Percentiles rank a stretch among this genome's conserved stretches.
Evolutionary conservation across 2,113 vertebrate genomes (phyloP).

Genomic region (Copsychus sechellarum): DNA sequence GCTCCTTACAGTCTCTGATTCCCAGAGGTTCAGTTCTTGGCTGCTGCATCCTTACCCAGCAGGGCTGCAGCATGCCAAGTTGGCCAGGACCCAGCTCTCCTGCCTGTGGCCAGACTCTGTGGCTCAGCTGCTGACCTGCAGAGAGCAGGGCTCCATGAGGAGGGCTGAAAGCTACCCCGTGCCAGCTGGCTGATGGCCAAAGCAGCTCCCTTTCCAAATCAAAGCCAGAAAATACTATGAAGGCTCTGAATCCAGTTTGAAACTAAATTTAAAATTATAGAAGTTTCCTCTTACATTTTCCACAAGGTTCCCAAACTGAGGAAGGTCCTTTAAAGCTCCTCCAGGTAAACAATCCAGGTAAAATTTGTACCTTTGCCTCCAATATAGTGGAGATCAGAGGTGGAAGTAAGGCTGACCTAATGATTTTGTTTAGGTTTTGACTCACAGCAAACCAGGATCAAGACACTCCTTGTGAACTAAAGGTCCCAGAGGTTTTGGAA

Average conservation of each 20-base stretch:
- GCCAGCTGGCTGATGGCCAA: background rate
- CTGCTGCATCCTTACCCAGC: background rate
- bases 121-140: background rate
- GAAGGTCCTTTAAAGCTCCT: background rate
- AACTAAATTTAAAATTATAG: background rate
- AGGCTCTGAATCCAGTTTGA: background rate
- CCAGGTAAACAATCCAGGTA: background rate
- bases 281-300: background rate
- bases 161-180: background rate
- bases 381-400: rapidly evolving
- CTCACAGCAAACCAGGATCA: background rate
- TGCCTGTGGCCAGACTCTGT: background rate
- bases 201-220: background rate
- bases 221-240: background rate
- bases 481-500: background rate
- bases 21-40: background rate
- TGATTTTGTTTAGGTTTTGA: background rate
- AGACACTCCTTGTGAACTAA: background rate
- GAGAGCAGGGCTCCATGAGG: background rate
- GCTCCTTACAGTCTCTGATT: background rate
- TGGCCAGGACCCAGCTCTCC: background rate
- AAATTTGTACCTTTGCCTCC: background rate
- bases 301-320: background rate
- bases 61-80: background rate
- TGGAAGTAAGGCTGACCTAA: background rate